A percentile compares a stretch with the other conserved stretches of the same genome.
Evolutionary conservation across 1,140 invertebrate species (phyloP).

Genomic region (Formica exsecta): DNA sequence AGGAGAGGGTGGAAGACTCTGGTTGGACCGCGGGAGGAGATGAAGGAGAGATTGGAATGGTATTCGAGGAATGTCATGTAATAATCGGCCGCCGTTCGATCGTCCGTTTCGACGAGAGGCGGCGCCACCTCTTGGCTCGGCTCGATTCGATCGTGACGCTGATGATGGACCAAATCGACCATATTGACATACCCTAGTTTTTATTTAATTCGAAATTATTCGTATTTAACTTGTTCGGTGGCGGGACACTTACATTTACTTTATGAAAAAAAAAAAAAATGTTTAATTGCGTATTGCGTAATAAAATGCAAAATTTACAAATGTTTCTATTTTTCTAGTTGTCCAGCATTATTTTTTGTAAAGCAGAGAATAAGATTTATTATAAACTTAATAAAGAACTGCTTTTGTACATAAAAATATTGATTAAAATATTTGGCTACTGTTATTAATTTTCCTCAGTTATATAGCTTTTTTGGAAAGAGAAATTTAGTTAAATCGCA

Average conservation of each 20-base stretch:
- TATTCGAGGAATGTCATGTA: conserved; percentile 86
- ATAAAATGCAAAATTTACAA: background rate
- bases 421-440: background rate
- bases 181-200: conserved; percentile 53
- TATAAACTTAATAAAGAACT: background rate
- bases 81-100: conserved; percentile 83
- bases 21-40: conserved; percentile 68
- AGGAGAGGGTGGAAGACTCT: conserved; percentile 40
- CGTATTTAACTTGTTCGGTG: conserved; percentile 4
- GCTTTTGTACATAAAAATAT: background rate
- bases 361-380: background rate
- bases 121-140: conserved; percentile 81
- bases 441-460: background rate
- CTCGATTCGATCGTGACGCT: conserved; percentile 1
- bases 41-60: conserved; percentile 80
- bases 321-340: background rate
- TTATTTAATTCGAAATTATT: conserved; percentile 48
- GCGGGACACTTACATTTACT: background rate
- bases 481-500: background rate
- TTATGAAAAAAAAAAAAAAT: conserved; percentile 22
- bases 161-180: background rate
- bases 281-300: background rate
- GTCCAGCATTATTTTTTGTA: background rate
- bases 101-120: conserved; percentile 77
- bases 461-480: background rate